Conservation (phyloP, 2,888 invertebrate species). For the Yponomeuta malinellus region DNA sequence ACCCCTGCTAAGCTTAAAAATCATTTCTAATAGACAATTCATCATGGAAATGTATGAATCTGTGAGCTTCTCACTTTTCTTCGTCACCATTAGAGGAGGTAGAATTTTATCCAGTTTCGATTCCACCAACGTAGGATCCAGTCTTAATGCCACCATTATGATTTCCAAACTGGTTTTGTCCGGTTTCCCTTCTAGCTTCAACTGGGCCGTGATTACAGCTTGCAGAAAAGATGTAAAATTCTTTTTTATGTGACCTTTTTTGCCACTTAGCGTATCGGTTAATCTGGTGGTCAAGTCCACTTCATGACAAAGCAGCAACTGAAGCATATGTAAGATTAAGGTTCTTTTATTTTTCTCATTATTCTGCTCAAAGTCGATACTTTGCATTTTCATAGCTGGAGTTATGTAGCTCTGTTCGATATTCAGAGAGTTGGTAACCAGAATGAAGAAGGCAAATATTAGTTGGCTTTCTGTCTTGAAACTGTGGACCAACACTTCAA, state of each 20-base stretch:
- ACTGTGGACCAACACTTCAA: conserved; percentile 54
- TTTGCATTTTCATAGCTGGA: conserved; percentile 46
- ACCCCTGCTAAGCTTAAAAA: conserved; percentile 64
- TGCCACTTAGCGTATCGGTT: conserved; percentile 57
- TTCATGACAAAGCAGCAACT: conserved; percentile 48
- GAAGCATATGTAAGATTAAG: conserved; percentile 56
- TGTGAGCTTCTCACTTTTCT: conserved; percentile 41
- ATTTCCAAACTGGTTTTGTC: conserved; percentile 55
- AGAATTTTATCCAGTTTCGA: conserved; percentile 51
- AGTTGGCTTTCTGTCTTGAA: conserved; percentile 54
- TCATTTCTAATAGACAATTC: conserved; percentile 54
- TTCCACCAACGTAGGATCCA: conserved; percentile 62
- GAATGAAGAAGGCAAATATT: conserved; percentile 60
- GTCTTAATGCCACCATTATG: conserved; percentile 49
- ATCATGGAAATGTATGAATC: conserved; percentile 51
- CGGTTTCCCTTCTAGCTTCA: conserved; percentile 54
- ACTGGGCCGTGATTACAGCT: conserved; percentile 49
- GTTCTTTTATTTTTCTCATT: conserved; percentile 48
- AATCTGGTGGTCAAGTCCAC: conserved; percentile 55
- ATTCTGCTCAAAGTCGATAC: conserved; percentile 42
- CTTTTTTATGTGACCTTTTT: conserved; percentile 59
- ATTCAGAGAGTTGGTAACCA: conserved; percentile 45
- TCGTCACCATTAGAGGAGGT: conserved; percentile 53
- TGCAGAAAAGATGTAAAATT: conserved; percentile 55
- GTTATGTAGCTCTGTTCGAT: conserved; percentile 55